Base-by-base conservation (phyloP, 2,797 vertebrate genomes). In the Sebastes aleutianus region DNA sequence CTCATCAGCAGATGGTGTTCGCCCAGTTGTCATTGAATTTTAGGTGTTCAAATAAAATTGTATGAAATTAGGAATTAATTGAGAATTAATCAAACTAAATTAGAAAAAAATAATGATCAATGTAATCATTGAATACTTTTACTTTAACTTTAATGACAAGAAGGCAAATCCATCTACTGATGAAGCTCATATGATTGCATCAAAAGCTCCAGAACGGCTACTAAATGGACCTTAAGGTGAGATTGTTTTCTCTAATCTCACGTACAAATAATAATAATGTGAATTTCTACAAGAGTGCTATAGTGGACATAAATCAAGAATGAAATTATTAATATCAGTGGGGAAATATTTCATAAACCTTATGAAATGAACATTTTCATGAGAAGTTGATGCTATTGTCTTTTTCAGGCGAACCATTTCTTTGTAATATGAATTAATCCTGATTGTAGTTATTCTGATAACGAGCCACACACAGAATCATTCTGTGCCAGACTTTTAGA, bases 401-500 rank as follows among this genome's bases (percentile, higher is more conserved):
- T 61, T n/a, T 36, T 36, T 59, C 36, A 29, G 16, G 69, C 18
- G 70, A 78, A 78, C 16, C 3, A 1, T 29, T 57, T 76, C 4
- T 73, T 72, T 64, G 14, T 56, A 63, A 20, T 50, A 13, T 58
- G n/a, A 83, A 79, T 74, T 43, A 77, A 5, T 68, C 56, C 32
- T 39, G n/a, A 67, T 29, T 71, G 36, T 59, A 61, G 8, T 36
- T 70, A 34, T 70, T 61, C 47, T 75, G 70, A 31, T 80, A 29
- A 7, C 27, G 61, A 80, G 50, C 58, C 62, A 43, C 58, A 70
- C 27, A 29, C 50, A 32, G 22, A 47, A 1, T 78, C 36, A 11
- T 26, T 62, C 59, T 62, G 24, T 68, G 32, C 64, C 80, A 75
- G 72, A 74, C 50, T 80, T 47, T 79, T 53, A 83, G 47, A 63